These are phyloP conservation scores for Polydesmus complanatus DNA, from an alignment of 2,888 invertebrate species.

Conservation along the genomic window DNA sequence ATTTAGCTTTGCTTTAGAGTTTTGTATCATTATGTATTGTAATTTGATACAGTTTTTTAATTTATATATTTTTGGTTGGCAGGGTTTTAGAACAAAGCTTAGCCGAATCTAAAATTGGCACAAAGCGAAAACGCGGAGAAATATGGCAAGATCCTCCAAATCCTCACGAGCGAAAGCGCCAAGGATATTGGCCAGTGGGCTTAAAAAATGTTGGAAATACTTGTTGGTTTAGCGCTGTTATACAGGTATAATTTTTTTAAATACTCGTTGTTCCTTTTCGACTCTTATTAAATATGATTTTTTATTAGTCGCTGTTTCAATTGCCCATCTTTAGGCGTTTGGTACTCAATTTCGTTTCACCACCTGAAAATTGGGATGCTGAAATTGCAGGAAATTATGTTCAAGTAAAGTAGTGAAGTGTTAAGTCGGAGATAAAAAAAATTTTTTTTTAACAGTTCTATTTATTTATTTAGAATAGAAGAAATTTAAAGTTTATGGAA, in stretches of 20 bases:
- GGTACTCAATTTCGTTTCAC: constrained; percentile 29
- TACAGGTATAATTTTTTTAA: constrained; percentile 31
- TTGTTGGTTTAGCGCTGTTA: constrained; percentile 39
- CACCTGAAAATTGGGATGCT: constrained; percentile 21
- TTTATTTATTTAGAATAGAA: constrained; percentile 24
- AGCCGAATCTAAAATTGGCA: constrained; percentile 32
- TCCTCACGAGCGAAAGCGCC: constrained; percentile 29
- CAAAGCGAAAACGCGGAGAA: constrained; percentile 32
- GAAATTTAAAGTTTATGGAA: constrained; percentile 32
- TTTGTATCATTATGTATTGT: too few species aligned
- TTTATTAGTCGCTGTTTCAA: constrained; percentile 34
- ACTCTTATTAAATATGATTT: constrained; percentile 4
- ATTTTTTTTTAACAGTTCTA: too few species aligned
- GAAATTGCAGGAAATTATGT: constrained; percentile 7
- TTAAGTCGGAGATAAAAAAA: not conserved
- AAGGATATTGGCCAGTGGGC: constrained; percentile 34
- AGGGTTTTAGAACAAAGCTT: constrained; percentile 35
- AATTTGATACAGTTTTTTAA: too few species aligned
- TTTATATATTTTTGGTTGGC: constrained; percentile 12
- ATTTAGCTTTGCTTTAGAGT: too few species aligned
- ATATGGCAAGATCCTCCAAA: constrained; percentile 34
- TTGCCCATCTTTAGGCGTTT: constrained; percentile 32
- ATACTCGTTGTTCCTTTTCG: not conserved
- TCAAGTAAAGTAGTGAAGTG: not conserved
- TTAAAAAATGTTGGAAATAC: constrained; percentile 38